Evolutionary conservation across 1,140 invertebrate species (phyloP).

Genomic region (Cyrtorhinus lividipennis): DNA sequence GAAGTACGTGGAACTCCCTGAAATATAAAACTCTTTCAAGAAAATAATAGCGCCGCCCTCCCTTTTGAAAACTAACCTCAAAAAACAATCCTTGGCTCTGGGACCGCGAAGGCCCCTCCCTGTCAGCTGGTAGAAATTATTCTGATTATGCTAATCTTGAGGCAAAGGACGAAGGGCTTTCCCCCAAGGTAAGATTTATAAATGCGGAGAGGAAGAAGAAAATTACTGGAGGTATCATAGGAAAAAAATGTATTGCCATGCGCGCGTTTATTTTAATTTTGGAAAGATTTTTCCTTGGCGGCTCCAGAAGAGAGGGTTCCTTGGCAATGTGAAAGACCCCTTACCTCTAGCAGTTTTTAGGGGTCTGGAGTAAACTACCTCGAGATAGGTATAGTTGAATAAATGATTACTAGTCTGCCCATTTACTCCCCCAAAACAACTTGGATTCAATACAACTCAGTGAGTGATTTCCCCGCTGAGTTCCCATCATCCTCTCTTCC

Average conservation of each 20-base stretch:
- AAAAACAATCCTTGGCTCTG: conserved; percentile 11
- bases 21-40: conserved; percentile 10
- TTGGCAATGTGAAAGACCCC: no score
- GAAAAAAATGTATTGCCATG: background rate
- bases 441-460: no score
- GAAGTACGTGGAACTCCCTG: background rate
- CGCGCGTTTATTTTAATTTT: conserved; percentile 1
- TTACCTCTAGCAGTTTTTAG: no score
- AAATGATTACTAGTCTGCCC: no score
- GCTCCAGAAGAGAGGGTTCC: no score
- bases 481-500: no score
- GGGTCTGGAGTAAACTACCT: no score
- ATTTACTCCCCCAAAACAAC: no score
- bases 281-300: no score
- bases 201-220: conserved; percentile 1
- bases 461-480: no score
- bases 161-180: conserved; percentile 1
- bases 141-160: conserved; percentile 18
- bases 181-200: conserved; percentile 1
- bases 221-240: background rate
- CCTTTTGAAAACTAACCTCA: background rate
- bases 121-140: conserved; percentile 18
- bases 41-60: conserved; percentile 4
- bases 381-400: no score
- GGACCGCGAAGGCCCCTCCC: background rate